phyloP scores from a whole-genome alignment of 1,140 invertebrate species.

The Apis dorsata region DNA sequence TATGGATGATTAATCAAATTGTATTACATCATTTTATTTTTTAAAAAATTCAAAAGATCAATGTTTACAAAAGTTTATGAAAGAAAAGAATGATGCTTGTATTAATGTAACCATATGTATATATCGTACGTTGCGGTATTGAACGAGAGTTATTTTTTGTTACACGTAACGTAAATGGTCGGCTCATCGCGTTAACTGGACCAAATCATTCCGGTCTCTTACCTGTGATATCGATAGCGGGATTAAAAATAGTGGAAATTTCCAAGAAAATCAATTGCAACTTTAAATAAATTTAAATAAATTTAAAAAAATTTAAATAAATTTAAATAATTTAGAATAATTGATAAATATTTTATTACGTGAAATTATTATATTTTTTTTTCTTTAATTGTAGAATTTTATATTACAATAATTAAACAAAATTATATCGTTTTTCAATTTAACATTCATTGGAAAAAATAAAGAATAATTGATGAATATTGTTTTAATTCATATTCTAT shows the following conservation, averaged over 20 bases:
- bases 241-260: slow-evolving; percentile 41
- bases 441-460: background rate
- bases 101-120: background rate
- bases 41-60: background rate
- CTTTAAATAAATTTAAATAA: slow-evolving; percentile 18
- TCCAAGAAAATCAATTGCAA: slow-evolving; percentile 35
- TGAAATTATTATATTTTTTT: background rate
- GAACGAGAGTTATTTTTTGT: slow-evolving; percentile 50
- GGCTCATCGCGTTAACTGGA: slow-evolving; percentile 42
- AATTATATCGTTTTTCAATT: background rate
- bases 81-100: background rate
- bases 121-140: slow-evolving; percentile 11
- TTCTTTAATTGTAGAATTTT: background rate
- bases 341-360: background rate
- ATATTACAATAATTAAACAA: background rate
- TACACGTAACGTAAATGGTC: slow-evolving; percentile 13
- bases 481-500: background rate
- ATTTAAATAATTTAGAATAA: background rate
- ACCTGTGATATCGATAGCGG: slow-evolving; percentile 28
- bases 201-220: slow-evolving; percentile 47
- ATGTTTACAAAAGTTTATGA: background rate
- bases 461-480: background rate
- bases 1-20: background rate
- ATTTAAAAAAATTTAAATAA: slow-evolving; percentile 14
- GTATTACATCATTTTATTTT: background rate